Evolutionary conservation across 2,888 invertebrate genomes (phyloP), one percentile per base, ranked within the genome.

Genomic region (Deilephila elpenor): DNA sequence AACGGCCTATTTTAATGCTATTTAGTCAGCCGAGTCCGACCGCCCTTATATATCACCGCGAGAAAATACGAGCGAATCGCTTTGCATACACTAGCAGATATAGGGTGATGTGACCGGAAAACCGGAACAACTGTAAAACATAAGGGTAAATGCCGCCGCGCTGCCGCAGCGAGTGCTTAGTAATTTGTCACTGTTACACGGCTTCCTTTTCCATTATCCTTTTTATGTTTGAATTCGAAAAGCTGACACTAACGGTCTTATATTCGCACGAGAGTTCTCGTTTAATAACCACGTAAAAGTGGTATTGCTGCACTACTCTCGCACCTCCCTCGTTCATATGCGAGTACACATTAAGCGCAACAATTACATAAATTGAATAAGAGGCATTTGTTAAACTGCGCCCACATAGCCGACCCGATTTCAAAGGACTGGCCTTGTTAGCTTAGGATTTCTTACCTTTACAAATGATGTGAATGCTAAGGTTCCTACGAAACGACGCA

Each of bases 401-500:
- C 37, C 25, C 53, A 19, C 34, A 34, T 34, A 17, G 62, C 56
- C 4, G 62, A 56, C 25, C n/a, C 37, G 37, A 37, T 72, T 72
- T 72, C 51, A 72, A 67, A 72, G 37, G 75, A 74, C 74, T 74
- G 70, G 76, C 76, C 74, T 71, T 85, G 81, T 86, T 86, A 81
- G 83, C 78, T 84, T 85, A 86, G 86, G 85, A 82, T 81, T 76
- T 79, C 75, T 76, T 78, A 78, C 77, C 77, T 78, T 78, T 75
- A 77, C 67, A 77, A 77, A 80, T 73, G 77, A 79, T 75, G 76
- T 77, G 77, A 71, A 76, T 77, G 74, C 14, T 74, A 71, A 73
- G 67, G 76, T 77, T 74, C 75, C 78, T 74, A 80, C 77, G 78
- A 79, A 79, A 78, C 78, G 75, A 70, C 76, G 78, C 76, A 80